Evolutionary conservation across 2,113 vertebrate species (phyloP), one percentile per base, ranked within the genome.

Genomic region (Oenanthe melanoleuca): DNA sequence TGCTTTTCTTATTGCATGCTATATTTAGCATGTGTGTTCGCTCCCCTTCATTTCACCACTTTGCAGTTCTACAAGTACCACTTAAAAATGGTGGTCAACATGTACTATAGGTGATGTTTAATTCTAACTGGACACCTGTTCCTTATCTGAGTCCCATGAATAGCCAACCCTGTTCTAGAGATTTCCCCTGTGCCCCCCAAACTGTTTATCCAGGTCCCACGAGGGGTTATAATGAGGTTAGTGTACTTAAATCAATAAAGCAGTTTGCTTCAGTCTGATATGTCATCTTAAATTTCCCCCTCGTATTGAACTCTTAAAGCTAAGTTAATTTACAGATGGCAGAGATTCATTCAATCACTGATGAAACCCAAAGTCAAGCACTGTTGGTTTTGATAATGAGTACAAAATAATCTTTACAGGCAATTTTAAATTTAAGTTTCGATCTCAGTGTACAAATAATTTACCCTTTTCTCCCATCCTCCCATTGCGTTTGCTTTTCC

Each of bases 1-100:
- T 85, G 66, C 74, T 89, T 92, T 96, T 73, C 63, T 80, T 90
- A 71, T 14, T 70, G 90, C 82, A 70, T 93, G 95, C 92, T 97
- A 66, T 86, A 70, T 80, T 92, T 93, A 95, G 92, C 95, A 80
- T 95, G 86, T 71, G 45, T 92, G 69, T 74, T 91, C 60, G 57
- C 53, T 66, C 64, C n/a, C 31, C 26, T 93, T 57, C 71, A 33
- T 75, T 95, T 91, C 28, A 45, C 64, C 83, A 75, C 61, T 89
- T 91, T 67, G 65, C 26, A 40, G 50, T 83, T 73, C 67, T 78
- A 42, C 82, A 83, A 63, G 44, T 66, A 47, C 14, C 29, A 47
- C 57, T 70, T 77, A 4, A 86, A 92, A 88, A 7, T 14, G 38
- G 20, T 61, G 71, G 78, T 93, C 64, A 55, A 66, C 52, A 10